Percentiles rank a stretch among this genome's conserved stretches.
phyloP scores from a whole-genome alignment of 2,113 vertebrate genomes.

The Sminthopsis crassicaudata region DNA sequence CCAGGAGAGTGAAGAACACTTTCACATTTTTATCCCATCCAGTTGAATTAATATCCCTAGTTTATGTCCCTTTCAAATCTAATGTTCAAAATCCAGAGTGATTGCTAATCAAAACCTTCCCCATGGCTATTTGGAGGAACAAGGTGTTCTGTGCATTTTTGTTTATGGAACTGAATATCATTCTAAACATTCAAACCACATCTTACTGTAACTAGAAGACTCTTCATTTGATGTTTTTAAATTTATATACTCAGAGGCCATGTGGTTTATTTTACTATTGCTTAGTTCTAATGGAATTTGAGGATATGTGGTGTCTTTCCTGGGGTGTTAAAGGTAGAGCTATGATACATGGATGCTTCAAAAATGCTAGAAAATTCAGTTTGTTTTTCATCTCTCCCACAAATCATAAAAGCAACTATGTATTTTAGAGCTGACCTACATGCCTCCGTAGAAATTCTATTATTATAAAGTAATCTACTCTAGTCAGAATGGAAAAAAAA shows the following conservation, averaged over 20 bases:
- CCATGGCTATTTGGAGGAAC: conserved; percentile 33
- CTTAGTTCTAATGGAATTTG: conserved; percentile 57
- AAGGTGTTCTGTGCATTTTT: conserved; percentile 61
- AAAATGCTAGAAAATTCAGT: conserved; percentile 47
- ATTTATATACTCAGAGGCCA: conserved; percentile 22
- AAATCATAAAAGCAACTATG: conserved; percentile 54
- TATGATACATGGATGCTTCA: background rate
- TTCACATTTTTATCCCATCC: conserved; percentile 60
- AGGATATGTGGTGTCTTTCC: conserved; percentile 24
- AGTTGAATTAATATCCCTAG: conserved; percentile 61
- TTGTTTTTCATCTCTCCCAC: conserved; percentile 55
- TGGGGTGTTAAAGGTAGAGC: background rate
- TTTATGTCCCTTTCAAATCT: conserved; percentile 47
- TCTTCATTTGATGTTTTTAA: conserved; percentile 39
- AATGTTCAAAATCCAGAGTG: conserved; percentile 30
- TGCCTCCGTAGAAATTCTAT: conserved; percentile 39
- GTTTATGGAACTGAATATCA: conserved; percentile 54
- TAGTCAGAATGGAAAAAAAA: background rate
- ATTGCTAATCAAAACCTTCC: conserved; percentile 45
- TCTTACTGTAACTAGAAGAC: conserved; percentile 60
- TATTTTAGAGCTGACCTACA: conserved; percentile 59
- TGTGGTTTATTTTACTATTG: conserved; percentile 43
- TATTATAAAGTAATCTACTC: background rate
- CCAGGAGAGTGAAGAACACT: conserved; percentile 45
- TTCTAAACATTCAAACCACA: conserved; percentile 52